phyloP scores from a whole-genome alignment of 35 echinoderm and acorn worm genomes.

The Acanthaster planci region DNA sequence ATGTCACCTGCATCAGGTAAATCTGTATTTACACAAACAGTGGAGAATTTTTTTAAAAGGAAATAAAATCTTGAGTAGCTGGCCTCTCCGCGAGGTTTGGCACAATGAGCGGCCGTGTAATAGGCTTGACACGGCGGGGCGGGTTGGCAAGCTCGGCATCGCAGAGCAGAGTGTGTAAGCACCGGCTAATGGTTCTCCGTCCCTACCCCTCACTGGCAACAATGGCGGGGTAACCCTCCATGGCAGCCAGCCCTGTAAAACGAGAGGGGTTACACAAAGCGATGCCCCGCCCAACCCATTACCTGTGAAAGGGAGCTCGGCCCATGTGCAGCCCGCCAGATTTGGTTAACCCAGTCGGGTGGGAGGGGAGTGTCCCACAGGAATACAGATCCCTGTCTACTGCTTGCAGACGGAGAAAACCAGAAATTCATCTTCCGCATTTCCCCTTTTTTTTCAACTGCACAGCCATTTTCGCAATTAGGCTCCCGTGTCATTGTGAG shows the following conservation, averaged over 20 bases:
- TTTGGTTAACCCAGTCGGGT: conserved; percentile 14
- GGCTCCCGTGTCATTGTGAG: no score
- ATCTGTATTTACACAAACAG: conserved; percentile 29
- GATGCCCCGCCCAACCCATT: conserved; percentile 29
- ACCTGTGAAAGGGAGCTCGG: conserved; percentile 17
- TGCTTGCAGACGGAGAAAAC: no score
- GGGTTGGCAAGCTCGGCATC: background rate
- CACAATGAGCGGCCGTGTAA: conserved; percentile 9
- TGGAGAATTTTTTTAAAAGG: background rate
- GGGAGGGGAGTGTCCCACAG: background rate
- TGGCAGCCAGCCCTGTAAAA: conserved; percentile 22
- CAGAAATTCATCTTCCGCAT: no score
- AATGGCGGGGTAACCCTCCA: conserved; percentile 6
- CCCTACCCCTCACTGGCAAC: background rate
- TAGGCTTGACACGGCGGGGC: conserved; percentile 7
- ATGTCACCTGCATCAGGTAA: conserved; percentile 22
- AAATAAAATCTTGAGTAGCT: conserved; percentile 32
- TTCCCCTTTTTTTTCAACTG: no score
- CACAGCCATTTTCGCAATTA: no score
- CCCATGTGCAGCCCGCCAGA: background rate
- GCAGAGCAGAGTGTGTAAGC: background rate
- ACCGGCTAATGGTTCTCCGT: conserved; percentile 4
- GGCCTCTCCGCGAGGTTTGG: background rate
- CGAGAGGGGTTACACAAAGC: conserved; percentile 19
- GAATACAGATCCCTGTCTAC: background rate